Base-by-base conservation (phyloP, 2,888 invertebrate genomes). In the Halictus ligatus region DNA sequence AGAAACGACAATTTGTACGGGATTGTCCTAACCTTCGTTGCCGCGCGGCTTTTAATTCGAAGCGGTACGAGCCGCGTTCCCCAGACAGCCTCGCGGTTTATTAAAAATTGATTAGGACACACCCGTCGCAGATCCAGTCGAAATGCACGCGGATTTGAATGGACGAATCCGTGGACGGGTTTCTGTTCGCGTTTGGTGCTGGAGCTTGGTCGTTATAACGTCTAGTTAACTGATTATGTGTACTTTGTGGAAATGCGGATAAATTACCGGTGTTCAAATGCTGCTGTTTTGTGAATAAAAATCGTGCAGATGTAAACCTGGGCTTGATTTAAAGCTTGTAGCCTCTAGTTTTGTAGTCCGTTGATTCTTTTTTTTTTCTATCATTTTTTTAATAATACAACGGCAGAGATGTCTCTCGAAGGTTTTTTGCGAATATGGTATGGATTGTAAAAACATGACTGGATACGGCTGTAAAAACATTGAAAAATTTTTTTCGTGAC, bases 1-100 rank as follows among this genome's bases (percentile, higher is more conserved):
- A 69, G 75, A 80, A 85, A 85, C 58, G 85, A 85, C 76, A 80
- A 85, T 85, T 85, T 80, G 75, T 50, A 58, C 25, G 76, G 54
- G 80, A 85, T 85, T 85, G 85, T 75, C 67, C 85, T 54, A 73
- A 46, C 75, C 76, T 84, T 85, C 75, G 75, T 85, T 29, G 35
- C 58, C 15, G n/a, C 8, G 40, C n/a, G 48, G 76, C 75, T 85
- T 85, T 85, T 76, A 85, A 85, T 76, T 76, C 79, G 48, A 29
- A 8, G 21, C 67, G 2, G 29, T 46, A 29, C 46, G 1, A 54
- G 43, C 58, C 3, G 5, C 40, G 25, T 35, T 60, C 64, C 71
- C n/a, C 69, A 75, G 54, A 72, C 60, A 1, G 15, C 21, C n/a
- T 43, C 8, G 75, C 40, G 48, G 21, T 75, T 72, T 85, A 76